Evolutionary conservation across 1,140 invertebrate species (phyloP), one percentile per base, ranked within the genome.

Genomic region (Cheumatopsyche charites): DNA sequence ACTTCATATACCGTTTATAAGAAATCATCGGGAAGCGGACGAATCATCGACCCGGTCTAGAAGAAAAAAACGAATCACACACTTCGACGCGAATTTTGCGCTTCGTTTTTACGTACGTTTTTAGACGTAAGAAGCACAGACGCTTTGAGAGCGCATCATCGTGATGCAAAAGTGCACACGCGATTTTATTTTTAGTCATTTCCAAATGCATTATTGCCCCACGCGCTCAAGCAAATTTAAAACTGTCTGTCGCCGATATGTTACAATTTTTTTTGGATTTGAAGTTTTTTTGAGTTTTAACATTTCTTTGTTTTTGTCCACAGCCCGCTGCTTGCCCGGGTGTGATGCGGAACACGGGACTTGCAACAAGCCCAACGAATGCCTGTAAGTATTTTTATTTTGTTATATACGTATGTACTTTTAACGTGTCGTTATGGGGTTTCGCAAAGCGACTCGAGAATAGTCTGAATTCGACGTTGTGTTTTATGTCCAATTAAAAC

Each of bases 301-400:
- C 85, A 86, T 85, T 83, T 87, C 84, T 88, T 68, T 26, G 36
- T 85, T 84, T 93, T 93, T 79, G 71, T 76, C 70, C 65, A 71
- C 90, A 96, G 94, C 94, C 79, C 90, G 92, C 79, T 98, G 96
- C 86, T 84, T 91, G 80, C 89, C 93, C 80, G 96, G 95, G 80
- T 98, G 96, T 86, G 89, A 96, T 84, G 83, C 88, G 65, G 87
- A 91, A 79, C 93, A 97, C 84, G 96, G 96, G 79, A 90, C 92
- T 82, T 98, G 96, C 87, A 90, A 88, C 78, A 88, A 89, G 80
- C 96, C 96, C 77, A 93, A 95, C 86, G 94, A 97, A 87, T 98
- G 96, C 93, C 89, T 88, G 95, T 97, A 89, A 94, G 94, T 96
- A 89, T 68, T 12, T 47, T 58, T 58, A 25, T 58, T 23, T 12